Evolutionary conservation across 2,888 invertebrate genomes (phyloP), one percentile per base, ranked within the genome.

Genomic region (Hesperia comma): DNA sequence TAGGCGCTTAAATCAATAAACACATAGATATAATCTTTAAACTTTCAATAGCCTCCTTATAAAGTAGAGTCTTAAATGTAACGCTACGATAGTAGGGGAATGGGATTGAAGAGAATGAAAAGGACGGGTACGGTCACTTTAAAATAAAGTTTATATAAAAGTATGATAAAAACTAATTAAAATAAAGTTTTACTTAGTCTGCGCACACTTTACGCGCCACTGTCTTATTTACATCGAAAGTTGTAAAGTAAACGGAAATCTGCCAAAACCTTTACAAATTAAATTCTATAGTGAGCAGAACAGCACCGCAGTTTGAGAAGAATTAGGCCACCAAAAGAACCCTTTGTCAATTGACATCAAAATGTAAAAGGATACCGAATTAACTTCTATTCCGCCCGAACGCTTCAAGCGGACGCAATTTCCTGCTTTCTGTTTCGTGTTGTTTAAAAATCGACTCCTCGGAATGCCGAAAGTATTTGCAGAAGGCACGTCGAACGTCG

Each of bases 401-500:
- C 66, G 63, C 70, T 69, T 63, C 63, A 17, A 60, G 55, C 55
- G 61, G 54, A 77, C 70, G 76, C 77, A 78, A 80, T 83, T 80
- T 78, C 76, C 77, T 76, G 79, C 78, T 78, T 75, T 77, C 77
- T 80, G 77, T 73, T 71, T 75, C 74, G 77, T 77, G 67, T 67
- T 61, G 61, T 61, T 67, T 67, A 61, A 67, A 62, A 67, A 67
- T 61, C 61, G 56, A 61, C 54, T 67, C 49, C 54, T 46, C 19
- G 55, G 21, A 61, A 67, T 40, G 55, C 6, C 33, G 54, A 56
- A 67, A 61, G 67, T 67, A 61, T 67, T 75, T 71, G 67, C 68
- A 73, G 71, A 75, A 77, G 77, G 78, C 76, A 80, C 79, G 84
- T 80, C 80, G 80, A 76, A 77, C 77, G 80, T 78, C 81, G 80